Base-by-base conservation (phyloP, 2,888 invertebrate genomes). In the Amphipoea oculea region DNA sequence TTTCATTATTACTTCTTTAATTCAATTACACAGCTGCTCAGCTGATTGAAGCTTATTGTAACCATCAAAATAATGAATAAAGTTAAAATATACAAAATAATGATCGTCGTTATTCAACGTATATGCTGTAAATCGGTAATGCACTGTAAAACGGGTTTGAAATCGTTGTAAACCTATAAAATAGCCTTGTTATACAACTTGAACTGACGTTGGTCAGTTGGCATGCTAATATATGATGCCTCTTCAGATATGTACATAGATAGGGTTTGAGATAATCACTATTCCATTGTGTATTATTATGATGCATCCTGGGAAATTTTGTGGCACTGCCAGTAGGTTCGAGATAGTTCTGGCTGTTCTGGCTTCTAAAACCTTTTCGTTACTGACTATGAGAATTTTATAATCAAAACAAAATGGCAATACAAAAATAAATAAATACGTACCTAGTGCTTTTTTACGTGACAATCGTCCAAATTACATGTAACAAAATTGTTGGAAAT, bases 401-500 rank as follows among this genome's bases (percentile, higher is more conserved):
- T 63, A 62, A 54, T 76, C 40, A 66, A 85, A 85, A 70, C 69
- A 57, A 54, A 66, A 86, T 73, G 45, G 83, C 66, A 75, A 62
- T n/a, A 69, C 74, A 45, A 45, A 76, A 71, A 80, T 70, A 72
- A 85, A 51, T 45, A 62, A 66, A 40, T 45, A 62, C 62, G 40
- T 80, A 29, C 29, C 2, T 62, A 40, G 12, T 63, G 29, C 20
- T 77, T 82, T 87, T 88, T 76, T 73, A 45, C 77, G 63, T 79
- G 78, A 57, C 80, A 89, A 72, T 76, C 42, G 14, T 36, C 42
- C n/a, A 72, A 87, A 87, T 87, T 72, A 78, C 76, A 74, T 72
- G 29, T 76, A 73, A 79, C 76, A 78, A 89, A 88, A 88, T 86
- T 86, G 76, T 83, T 45, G 76, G 66, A 70, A 78, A 71, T 74